Conservation (phyloP, 1,140 invertebrate genomes). For the Scaptomyza hsui region DNA sequence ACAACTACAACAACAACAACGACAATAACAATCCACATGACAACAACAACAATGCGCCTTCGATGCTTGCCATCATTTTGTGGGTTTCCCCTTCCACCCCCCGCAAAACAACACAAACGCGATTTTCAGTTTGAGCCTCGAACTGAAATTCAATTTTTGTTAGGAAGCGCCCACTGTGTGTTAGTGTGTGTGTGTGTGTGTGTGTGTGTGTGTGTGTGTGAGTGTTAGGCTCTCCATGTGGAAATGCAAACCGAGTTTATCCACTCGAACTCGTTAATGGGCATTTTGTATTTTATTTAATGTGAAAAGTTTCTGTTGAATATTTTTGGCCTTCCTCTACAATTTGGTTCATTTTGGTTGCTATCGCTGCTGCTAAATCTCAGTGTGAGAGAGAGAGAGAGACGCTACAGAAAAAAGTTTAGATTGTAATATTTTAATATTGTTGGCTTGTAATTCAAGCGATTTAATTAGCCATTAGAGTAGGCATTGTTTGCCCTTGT, state of each 20-base stretch:
- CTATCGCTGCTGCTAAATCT: constrained; percentile 47
- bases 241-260: constrained; percentile 78
- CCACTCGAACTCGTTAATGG: constrained; percentile 82
- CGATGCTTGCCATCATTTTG: constrained; percentile 67
- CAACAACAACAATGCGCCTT: constrained; percentile 66
- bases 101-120: constrained; percentile 49
- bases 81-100: background rate
- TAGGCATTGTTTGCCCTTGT: constrained; percentile 13
- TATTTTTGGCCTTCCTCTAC: constrained; percentile 60
- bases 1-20: constrained; percentile 36
- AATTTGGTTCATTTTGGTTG: constrained; percentile 4
- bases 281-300: constrained; percentile 83
- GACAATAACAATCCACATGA: constrained; percentile 53
- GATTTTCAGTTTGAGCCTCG: constrained; percentile 77
- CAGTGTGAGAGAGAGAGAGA: background rate
- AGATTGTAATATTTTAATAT: constrained; percentile 82
- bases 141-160: constrained; percentile 79
- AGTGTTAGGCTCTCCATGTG: constrained; percentile 17
- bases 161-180: constrained; percentile 40
- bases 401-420: constrained; percentile 60
- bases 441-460: constrained; percentile 77
- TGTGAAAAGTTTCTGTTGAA: constrained; percentile 77
- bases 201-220: constrained; percentile 17
- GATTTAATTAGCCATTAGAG: constrained; percentile 78
- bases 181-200: constrained; percentile 22